phyloP scores from a whole-genome alignment of 2,113 vertebrate genomes.

The Gulo gulo region DNA sequence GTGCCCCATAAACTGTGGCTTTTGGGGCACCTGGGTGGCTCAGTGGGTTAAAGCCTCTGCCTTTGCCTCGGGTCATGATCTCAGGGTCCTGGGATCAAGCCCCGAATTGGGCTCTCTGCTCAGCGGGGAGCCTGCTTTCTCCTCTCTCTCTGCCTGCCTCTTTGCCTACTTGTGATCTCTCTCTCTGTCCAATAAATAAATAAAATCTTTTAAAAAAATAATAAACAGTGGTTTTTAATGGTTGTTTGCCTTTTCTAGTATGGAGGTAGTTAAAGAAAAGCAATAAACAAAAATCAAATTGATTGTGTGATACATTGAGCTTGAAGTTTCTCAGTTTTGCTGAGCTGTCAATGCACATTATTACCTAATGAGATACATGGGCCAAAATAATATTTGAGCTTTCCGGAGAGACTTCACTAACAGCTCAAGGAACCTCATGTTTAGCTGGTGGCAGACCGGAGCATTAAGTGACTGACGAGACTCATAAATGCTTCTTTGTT shows the following conservation, averaged over 20 bases:
- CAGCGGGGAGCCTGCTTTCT: no score
- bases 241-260: neutral
- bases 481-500: slow-evolving; percentile 76
- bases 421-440: neutral
- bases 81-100: no score
- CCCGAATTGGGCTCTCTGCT: no score
- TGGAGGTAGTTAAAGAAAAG: neutral
- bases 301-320: neutral
- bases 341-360: neutral
- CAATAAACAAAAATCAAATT: neutral
- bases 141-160: no score
- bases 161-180: no score
- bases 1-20: neutral
- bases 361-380: neutral
- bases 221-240: neutral
- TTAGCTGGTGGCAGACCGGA: slow-evolving; percentile 26
- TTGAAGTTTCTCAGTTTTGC: neutral
- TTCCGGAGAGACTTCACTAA: slow-evolving; percentile 21
- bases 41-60: no score
- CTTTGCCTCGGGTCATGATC: no score
- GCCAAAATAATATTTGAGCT: neutral
- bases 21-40: neutral
- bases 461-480: slow-evolving; percentile 39
- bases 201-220: no score
- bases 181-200: no score